Evolutionary conservation across 2,797 vertebrate genomes (phyloP).

Genomic region (Sebastiscus albofasciatus): DNA sequence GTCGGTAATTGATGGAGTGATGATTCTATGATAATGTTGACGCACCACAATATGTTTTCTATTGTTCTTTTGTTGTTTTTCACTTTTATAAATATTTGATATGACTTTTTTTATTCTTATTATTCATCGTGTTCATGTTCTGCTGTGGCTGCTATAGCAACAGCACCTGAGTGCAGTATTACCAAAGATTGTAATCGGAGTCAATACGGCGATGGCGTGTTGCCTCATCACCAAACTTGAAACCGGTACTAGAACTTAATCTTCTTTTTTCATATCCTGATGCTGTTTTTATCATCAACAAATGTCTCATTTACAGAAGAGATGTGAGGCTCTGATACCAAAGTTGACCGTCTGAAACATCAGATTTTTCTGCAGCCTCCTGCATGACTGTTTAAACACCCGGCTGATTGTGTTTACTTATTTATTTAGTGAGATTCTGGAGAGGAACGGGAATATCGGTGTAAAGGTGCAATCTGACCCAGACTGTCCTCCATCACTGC

Average conservation of each 20-base stretch:
- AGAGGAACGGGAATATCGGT: neutral
- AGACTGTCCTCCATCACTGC: conserved; percentile 29
- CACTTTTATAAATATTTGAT: conserved; percentile 84
- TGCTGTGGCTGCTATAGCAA: conserved; percentile 46
- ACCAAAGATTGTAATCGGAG: conserved; percentile 60
- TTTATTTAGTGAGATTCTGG: conserved; percentile 60
- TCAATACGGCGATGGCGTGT: conserved; percentile 47
- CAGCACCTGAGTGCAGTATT: conserved; percentile 61
- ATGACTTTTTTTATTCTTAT: conserved; percentile 47
- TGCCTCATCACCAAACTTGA: conserved; percentile 70
- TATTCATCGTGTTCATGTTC: conserved; percentile 35
- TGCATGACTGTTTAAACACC: conserved; percentile 63
- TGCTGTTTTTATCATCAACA: conserved; percentile 32
- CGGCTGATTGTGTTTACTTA: conserved; percentile 49
- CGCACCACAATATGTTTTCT: conserved; percentile 61
- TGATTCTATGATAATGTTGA: conserved; percentile 55
- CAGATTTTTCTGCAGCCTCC: conserved; percentile 31
- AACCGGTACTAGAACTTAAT: conserved; percentile 40
- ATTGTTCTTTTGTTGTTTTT: conserved; percentile 68
- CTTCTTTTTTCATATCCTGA: conserved; percentile 42
- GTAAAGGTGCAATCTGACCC: conserved; percentile 31
- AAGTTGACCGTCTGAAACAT: conserved; percentile 20
- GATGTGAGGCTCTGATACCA: conserved; percentile 40
- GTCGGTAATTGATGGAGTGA: conserved; percentile 30
- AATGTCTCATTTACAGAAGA: conserved; percentile 29